phyloP scores from a whole-genome alignment of 2,113 vertebrate genomes.

The Glareola pratincola region DNA sequence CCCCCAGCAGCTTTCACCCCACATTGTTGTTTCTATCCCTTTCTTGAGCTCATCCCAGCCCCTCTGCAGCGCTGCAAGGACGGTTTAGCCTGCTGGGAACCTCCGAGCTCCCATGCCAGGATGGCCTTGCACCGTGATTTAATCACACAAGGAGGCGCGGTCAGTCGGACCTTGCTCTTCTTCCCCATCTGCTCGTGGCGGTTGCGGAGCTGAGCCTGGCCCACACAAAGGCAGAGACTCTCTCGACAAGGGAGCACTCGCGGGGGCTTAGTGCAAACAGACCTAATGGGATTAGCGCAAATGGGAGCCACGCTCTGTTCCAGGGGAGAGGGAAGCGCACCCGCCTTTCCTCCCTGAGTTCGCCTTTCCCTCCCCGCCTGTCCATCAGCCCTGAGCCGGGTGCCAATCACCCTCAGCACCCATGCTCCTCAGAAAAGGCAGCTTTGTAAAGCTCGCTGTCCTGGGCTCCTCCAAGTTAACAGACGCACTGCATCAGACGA shows the following conservation, averaged over 20 bases:
- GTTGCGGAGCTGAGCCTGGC: not conserved
- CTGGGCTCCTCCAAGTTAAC: not conserved
- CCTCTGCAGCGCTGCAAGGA: no score
- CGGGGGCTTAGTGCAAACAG: not conserved
- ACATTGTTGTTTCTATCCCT: not conserved
- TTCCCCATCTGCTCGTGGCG: not conserved
- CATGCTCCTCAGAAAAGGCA: not conserved
- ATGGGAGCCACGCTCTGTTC: not conserved
- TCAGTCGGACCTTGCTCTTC: not conserved
- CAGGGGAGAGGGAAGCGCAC: not conserved
- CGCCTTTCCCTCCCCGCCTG: not conserved
- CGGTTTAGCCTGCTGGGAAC: not conserved
- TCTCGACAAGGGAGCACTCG: fast-evolving
- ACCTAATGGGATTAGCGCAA: not conserved
- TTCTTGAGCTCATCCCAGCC: not conserved
- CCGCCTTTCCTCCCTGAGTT: not conserved
- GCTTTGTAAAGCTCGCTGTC: not conserved
- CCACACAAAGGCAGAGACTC: not conserved
- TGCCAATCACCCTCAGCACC: not conserved
- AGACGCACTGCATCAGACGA: fast-evolving
- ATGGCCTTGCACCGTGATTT: not conserved
- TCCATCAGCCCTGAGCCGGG: not conserved
- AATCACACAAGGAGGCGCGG: not conserved
- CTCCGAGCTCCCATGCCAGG: fast-evolving
- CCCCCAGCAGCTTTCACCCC: not conserved